Evolutionary conservation across 2,888 invertebrate species (phyloP), one percentile per base, ranked within the genome.

Genomic region (Formica aserva): DNA sequence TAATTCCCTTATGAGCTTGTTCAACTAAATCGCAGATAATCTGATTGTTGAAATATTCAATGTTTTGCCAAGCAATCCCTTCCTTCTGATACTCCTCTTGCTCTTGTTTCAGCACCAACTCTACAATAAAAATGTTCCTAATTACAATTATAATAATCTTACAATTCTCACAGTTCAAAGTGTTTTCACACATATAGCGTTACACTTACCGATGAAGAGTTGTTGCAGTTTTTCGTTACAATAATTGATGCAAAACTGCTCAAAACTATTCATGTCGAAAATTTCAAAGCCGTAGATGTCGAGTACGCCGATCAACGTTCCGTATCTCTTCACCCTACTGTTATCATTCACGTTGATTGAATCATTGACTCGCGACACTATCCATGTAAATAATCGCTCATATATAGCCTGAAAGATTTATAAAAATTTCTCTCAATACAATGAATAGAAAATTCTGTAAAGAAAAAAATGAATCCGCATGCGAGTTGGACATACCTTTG

Each of bases 221-320:
- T 99, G 99, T 94, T 99, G 99, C 88, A 99, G 95, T 94, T 99
- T 99, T 95, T 99, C 99, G 94, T 99, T 99, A 94, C 99, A 99
- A 95, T 99, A 99, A 95, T 99, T 99, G 93, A 99, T 99, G 95
- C 99, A 99, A 95, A 99, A 98, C 95, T 99, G 99, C 95, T 99
- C 99, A 95, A 99, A 99, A 95, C 98, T 98, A 95, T 99, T 99
- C 41, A 96, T 96, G 91, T 99, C 99, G 95, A 99, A 99, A 90
- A 99, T 99, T 96, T 99, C 99, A 95, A 99, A 99, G 29, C 99
- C 99, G 95, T 99, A 99, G 93, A 99, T 99, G 94, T 99, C 99
- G 72, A 99, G 95, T 6, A 99, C 99, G 13, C 99, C 99, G 92
- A 99, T 98, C 62, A 98, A 96, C 0, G 98, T 98, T 93, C 96